Percentiles rank a stretch among this genome's conserved stretches.
These are phyloP conservation scores for Goniozus legneri DNA, from an alignment of 1,140 invertebrate species.

Conservation along the genomic window DNA sequence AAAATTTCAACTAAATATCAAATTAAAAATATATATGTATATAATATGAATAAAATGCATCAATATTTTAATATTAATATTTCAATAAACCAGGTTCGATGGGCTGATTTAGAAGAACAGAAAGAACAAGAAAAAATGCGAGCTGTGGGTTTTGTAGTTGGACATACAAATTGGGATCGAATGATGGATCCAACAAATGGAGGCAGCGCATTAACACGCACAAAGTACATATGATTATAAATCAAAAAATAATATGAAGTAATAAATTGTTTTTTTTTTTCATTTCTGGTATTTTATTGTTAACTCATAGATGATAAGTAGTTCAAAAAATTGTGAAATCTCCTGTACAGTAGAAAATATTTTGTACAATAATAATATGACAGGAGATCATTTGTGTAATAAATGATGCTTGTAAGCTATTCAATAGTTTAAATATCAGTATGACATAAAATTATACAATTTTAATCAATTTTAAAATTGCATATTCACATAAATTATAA, in stretches of 20 bases:
- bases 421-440: too few species aligned
- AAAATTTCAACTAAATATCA: not conserved
- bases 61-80: slow-evolving; percentile 6
- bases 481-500: too few species aligned
- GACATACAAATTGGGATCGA: slow-evolving; percentile 89
- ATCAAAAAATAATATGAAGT: too few species aligned
- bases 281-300: not conserved
- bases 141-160: slow-evolving; percentile 91
- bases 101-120: slow-evolving; percentile 95
- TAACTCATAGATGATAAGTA: too few species aligned
- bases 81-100: slow-evolving; percentile 72
- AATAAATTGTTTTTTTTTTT: not conserved
- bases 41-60: not conserved
- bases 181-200: slow-evolving; percentile 92
- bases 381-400: too few species aligned
- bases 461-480: too few species aligned
- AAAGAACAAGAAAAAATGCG: slow-evolving; percentile 86
- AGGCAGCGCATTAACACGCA: slow-evolving; percentile 82
- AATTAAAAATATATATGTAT: too few species aligned
- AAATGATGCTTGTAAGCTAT: too few species aligned
- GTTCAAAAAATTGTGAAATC: too few species aligned
- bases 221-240: slow-evolving; percentile 85
- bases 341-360: too few species aligned
- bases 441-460: too few species aligned
- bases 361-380: too few species aligned